These are phyloP conservation scores for Carposina sasakii DNA, from an alignment of 1,140 invertebrate species.

Conservation along the genomic window DNA sequence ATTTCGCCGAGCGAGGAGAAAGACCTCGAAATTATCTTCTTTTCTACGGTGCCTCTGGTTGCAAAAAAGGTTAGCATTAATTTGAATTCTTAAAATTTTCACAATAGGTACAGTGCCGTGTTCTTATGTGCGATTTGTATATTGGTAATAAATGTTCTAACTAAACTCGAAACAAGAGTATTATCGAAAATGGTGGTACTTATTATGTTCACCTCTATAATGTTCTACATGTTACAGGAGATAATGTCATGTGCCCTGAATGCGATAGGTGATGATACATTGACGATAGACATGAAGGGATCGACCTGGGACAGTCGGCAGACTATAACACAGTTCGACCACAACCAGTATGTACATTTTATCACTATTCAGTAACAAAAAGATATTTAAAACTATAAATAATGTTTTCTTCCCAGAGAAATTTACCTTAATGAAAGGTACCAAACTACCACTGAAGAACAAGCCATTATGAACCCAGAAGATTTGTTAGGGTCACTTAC, in stretches of 20 bases:
- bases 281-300: constrained; percentile 42
- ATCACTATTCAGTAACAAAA: neutral
- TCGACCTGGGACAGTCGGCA: constrained; percentile 59
- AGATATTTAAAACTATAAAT: neutral
- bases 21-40: constrained; percentile 60
- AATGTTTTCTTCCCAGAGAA: constrained; percentile 28
- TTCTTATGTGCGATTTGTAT: too few relatives aligned
- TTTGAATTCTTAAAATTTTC: too few relatives aligned
- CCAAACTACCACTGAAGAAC: constrained; percentile 37
- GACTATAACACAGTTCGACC: constrained; percentile 45
- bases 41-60: constrained; percentile 35
- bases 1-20: constrained; percentile 64
- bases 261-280: constrained; percentile 43
- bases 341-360: constrained; percentile 35
- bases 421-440: constrained; percentile 40
- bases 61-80: constrained; percentile 42
- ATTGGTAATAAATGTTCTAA: too few relatives aligned
- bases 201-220: too few relatives aligned
- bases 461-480: constrained; percentile 23
- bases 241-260: constrained; percentile 25
- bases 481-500: constrained; percentile 31
- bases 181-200: too few relatives aligned
- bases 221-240: constrained; percentile 33
- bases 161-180: too few relatives aligned
- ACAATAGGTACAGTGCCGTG: too few relatives aligned